phyloP scores from a whole-genome alignment of 92 coral and sea anemone species.

The Porites cylindrica region DNA sequence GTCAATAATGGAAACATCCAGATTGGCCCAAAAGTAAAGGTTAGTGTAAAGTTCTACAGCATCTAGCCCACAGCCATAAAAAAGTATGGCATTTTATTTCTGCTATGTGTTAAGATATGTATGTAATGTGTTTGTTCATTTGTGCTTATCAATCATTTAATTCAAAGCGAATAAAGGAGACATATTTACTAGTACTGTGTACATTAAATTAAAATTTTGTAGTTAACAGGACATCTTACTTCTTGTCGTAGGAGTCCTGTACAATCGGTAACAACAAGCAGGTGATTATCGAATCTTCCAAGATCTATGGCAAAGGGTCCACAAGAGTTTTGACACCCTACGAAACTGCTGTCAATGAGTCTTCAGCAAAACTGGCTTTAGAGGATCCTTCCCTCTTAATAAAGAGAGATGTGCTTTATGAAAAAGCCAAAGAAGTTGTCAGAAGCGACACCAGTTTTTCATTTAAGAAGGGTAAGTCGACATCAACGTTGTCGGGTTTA shows the following conservation, averaged over 20 bases:
- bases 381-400: conserved; percentile 27
- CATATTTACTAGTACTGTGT: no score
- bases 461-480: conserved; percentile 66
- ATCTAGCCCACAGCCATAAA: no score
- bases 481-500: conserved; percentile 26
- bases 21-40: conserved; percentile 49
- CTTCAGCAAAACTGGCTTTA: conserved; percentile 19
- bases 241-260: no score
- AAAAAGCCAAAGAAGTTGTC: conserved; percentile 59
- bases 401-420: conserved; percentile 57
- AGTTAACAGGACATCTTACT: no score
- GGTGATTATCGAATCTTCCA: conserved; percentile 8
- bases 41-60: not conserved
- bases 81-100: no score
- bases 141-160: no score
- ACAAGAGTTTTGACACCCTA: conserved; percentile 14
- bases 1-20: conserved; percentile 35
- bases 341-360: conserved; percentile 15
- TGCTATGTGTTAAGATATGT: no score
- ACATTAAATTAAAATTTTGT: no score
- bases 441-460: conserved; percentile 32
- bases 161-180: no score
- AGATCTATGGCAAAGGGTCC: conserved; percentile 39
- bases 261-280: not conserved
- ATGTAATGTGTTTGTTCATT: no score